phyloP scores from a whole-genome alignment of 2,113 vertebrate genomes.

The Opisthocomus hoazin region DNA sequence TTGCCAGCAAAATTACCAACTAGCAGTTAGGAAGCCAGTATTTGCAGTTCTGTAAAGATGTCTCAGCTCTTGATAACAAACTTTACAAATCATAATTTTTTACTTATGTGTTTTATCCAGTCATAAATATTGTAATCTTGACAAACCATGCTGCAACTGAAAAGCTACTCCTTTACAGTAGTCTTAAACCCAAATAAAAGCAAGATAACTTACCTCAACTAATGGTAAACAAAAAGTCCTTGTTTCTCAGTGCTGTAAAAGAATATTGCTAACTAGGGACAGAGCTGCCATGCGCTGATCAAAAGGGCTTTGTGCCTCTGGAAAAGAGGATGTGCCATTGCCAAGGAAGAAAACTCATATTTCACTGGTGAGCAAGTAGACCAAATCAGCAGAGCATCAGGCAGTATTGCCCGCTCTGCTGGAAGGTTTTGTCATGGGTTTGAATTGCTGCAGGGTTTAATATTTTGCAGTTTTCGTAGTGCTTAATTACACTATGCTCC shows the following conservation, averaged over 20 bases:
- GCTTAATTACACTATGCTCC: neutral
- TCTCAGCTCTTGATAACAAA: slow-evolving; percentile 52
- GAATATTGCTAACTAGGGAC: slow-evolving; percentile 29
- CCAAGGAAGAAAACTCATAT: neutral
- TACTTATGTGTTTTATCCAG: slow-evolving; percentile 61
- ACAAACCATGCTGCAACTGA: slow-evolving; percentile 61
- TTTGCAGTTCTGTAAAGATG: slow-evolving; percentile 52
- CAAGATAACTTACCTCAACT: slow-evolving; percentile 64
- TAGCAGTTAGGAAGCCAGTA: slow-evolving; percentile 50
- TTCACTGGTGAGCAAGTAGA: neutral
- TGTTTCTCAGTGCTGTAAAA: slow-evolving; percentile 47
- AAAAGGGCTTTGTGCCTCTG: neutral
- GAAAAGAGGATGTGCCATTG: neutral
- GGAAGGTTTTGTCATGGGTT: neutral
- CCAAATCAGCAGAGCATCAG: neutral
- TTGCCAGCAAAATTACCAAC: slow-evolving; percentile 30
- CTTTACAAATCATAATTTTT: slow-evolving; percentile 38
- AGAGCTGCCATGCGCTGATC: neutral
- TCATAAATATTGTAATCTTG: slow-evolving; percentile 63
- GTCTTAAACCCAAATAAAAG: slow-evolving; percentile 66
- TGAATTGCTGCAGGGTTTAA: neutral
- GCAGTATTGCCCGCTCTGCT: neutral
- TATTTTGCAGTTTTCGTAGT: neutral
- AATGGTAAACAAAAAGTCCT: slow-evolving; percentile 52
- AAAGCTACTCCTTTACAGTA: slow-evolving; percentile 63